These are phyloP conservation scores for Allolobophora icterica DNA, from an alignment of 2,888 invertebrate genomes.

Conservation along the genomic window DNA sequence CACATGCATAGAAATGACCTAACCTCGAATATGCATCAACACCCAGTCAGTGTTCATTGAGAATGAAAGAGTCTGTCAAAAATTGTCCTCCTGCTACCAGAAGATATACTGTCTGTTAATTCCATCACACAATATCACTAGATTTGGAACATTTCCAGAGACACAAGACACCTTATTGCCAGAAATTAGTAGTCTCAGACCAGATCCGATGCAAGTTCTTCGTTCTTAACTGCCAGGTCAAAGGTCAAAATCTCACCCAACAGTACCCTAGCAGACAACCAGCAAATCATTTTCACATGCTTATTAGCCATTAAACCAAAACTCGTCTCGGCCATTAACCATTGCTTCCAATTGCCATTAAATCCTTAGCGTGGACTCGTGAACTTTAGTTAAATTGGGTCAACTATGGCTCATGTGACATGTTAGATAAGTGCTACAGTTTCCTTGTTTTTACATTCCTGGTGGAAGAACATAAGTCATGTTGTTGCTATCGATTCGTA, in stretches of 20 bases:
- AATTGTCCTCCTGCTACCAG: background rate
- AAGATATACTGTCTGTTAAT: background rate
- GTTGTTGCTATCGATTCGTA: conserved; percentile 73
- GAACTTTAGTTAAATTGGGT: background rate
- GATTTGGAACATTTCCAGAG: background rate
- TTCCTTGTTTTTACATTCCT: background rate
- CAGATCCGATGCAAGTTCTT: background rate
- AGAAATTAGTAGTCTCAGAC: background rate
- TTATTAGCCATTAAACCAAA: background rate
- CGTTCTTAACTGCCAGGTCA: background rate
- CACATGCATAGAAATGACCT: no score
- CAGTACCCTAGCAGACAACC: background rate
- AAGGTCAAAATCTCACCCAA: background rate
- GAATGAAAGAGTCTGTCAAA: background rate
- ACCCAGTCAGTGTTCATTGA: no score
- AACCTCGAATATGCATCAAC: no score
- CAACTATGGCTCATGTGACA: background rate
- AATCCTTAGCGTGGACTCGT: background rate
- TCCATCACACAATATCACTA: background rate
- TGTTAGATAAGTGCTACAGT: background rate
- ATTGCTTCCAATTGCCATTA: background rate
- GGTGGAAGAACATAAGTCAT: conserved; percentile 30
- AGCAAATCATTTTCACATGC: background rate
- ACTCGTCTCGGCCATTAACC: background rate
- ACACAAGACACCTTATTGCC: background rate